Conservation (phyloP, 1,140 invertebrate species). For the Drosophila simulans region DNA sequence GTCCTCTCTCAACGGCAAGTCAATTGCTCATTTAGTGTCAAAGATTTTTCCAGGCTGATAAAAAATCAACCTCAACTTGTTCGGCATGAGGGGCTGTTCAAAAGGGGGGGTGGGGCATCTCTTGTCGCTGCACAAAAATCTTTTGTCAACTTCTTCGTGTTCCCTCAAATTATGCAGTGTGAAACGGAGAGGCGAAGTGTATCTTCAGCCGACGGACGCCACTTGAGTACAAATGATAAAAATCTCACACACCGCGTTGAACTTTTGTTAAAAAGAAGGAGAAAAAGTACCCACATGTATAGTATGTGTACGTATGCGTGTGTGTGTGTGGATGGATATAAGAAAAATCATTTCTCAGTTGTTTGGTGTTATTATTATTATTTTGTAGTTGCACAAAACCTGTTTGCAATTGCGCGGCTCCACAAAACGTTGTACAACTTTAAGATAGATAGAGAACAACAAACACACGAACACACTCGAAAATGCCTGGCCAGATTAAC, state of each 20-base stretch:
- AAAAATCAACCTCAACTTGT: conserved; percentile 47
- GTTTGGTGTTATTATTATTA: conserved; percentile 44
- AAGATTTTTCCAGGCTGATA: conserved; percentile 77
- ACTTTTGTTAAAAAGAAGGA: conserved; percentile 42
- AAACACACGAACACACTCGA: conserved; percentile 10
- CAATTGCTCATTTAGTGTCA: conserved; percentile 82
- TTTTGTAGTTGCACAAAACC: conserved; percentile 66
- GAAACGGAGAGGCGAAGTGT: conserved; percentile 51
- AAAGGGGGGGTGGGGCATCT: conserved; percentile 33
- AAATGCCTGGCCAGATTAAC: conserved; percentile 63
- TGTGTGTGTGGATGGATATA: no score
- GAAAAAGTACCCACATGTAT: conserved; percentile 2
- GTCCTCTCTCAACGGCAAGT: conserved; percentile 56
- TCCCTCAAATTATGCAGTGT: conserved; percentile 78
- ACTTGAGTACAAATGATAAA: conserved; percentile 81
- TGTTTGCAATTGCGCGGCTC: conserved; percentile 64
- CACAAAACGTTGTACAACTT: conserved; percentile 41
- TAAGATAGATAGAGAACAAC: conserved; percentile 26
- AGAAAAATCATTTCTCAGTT: conserved; percentile 28
- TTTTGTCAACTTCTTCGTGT: conserved; percentile 65
- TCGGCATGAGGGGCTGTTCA: not conserved
- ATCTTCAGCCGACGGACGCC: conserved; percentile 63
- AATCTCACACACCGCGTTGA: conserved; percentile 68
- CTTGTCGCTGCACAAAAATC: conserved; percentile 79
- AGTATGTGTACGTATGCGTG: no score